phyloP scores from a whole-genome alignment of 2,888 invertebrate species.

The Crossocerus cetratus region DNA sequence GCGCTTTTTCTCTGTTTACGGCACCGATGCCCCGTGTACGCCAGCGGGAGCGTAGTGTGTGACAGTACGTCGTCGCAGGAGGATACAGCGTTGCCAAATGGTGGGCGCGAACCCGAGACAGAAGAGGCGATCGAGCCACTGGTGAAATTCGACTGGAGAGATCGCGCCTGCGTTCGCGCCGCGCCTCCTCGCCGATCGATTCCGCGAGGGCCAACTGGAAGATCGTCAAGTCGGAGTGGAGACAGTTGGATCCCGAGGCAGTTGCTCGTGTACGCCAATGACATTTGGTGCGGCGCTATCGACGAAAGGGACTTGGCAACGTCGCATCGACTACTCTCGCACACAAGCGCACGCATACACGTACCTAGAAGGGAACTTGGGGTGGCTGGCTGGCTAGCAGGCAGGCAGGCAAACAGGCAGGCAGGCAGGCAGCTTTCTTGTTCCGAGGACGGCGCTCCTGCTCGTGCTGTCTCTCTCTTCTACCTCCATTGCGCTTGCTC shows the following conservation, averaged over 20 bases:
- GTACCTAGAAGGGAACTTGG: slow-evolving; percentile 63
- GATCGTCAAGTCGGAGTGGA: slow-evolving; percentile 19
- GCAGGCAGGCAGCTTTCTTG: slow-evolving; percentile 65
- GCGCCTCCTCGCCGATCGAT: slow-evolving; percentile 18
- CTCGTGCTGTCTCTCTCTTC: slow-evolving; percentile 64
- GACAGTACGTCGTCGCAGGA: slow-evolving; percentile 70
- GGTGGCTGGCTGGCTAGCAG: slow-evolving; percentile 63
- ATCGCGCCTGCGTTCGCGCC: slow-evolving; percentile 11
- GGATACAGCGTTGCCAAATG: slow-evolving; percentile 68
- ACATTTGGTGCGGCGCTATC: slow-evolving; percentile 62
- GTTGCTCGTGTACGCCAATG: slow-evolving; percentile 41
- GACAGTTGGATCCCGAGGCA: slow-evolving; percentile 28
- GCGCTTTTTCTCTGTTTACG: slow-evolving; percentile 31
- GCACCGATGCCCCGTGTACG: slow-evolving; percentile 38
- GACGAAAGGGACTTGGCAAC: slow-evolving; percentile 70
- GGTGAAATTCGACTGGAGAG: slow-evolving; percentile 1
- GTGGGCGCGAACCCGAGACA: slow-evolving; percentile 47
- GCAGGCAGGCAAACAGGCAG: slow-evolving; percentile 43
- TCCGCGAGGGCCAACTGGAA: slow-evolving; percentile 5
- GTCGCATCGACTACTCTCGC: slow-evolving; percentile 63
- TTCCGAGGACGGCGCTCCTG: slow-evolving; percentile 69
- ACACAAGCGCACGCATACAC: slow-evolving; percentile 55
- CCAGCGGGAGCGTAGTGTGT: slow-evolving; percentile 54
- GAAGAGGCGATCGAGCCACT: slow-evolving; percentile 17
- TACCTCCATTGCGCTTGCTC: slow-evolving; percentile 63